A percentile compares a stretch with the other conserved stretches of the same genome.
These are phyloP conservation scores for Hoplias malabaricus DNA, from an alignment of 2,113 vertebrate genomes.

Conservation along the genomic window DNA sequence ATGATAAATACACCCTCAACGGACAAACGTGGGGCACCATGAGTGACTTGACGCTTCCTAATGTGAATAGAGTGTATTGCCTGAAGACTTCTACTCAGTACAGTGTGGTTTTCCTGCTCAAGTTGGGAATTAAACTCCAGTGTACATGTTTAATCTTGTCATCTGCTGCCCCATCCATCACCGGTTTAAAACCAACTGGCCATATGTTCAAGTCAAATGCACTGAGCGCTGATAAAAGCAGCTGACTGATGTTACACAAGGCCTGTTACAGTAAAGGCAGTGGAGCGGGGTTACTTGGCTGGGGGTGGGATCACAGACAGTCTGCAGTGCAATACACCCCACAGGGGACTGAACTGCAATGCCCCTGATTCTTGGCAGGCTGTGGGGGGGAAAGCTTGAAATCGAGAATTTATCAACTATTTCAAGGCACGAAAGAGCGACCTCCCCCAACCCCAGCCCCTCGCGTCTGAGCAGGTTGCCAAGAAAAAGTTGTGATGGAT, in stretches of 20 bases:
- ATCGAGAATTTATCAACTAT: slow-evolving; percentile 55
- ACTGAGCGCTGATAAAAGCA: too few relatives aligned
- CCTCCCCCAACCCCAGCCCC: not conserved
- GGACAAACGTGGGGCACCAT: too few relatives aligned
- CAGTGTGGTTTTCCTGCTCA: too few relatives aligned
- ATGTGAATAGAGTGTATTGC: too few relatives aligned
- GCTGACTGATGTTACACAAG: not conserved
- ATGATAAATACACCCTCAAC: too few relatives aligned
- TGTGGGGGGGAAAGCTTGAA: slow-evolving; percentile 51
- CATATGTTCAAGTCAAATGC: too few relatives aligned
- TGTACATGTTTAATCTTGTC: too few relatives aligned
- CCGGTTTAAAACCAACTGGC: too few relatives aligned
- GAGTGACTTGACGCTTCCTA: too few relatives aligned
- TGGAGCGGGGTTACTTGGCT: slow-evolving; percentile 11
- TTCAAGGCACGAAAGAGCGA: slow-evolving; percentile 51
- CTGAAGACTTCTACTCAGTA: too few relatives aligned
- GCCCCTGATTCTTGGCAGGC: slow-evolving; percentile 54
- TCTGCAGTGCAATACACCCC: slow-evolving; percentile 41
- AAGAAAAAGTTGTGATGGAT: slow-evolving; percentile 58
- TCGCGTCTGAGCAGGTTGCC: slow-evolving; percentile 51
- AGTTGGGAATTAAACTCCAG: too few relatives aligned
- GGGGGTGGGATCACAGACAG: slow-evolving; percentile 23
- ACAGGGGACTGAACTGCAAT: slow-evolving; percentile 49
- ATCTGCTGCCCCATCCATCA: too few relatives aligned
- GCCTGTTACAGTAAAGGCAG: not conserved